A percentile compares a stretch with the other conserved stretches of the same genome.
phyloP scores from a whole-genome alignment of 1,140 invertebrate species.

The Wiebesia pumilae region DNA sequence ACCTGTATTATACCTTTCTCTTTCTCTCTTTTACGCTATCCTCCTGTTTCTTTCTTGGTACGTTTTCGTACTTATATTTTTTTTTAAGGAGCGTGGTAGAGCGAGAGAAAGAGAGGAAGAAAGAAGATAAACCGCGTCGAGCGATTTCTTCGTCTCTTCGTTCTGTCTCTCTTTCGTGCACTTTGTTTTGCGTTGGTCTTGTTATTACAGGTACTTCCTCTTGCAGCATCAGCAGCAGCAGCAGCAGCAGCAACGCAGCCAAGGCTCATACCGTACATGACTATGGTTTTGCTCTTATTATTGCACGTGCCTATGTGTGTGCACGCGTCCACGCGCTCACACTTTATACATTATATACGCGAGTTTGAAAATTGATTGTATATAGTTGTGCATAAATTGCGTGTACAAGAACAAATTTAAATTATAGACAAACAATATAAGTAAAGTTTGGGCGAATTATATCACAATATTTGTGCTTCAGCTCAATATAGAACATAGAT shows the following conservation, averaged over 20 bases:
- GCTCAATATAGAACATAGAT: too few relatives aligned
- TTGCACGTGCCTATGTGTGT: neutral
- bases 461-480: slow-evolving; percentile 20
- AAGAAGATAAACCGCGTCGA: slow-evolving; percentile 31
- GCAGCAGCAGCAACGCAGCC: neutral
- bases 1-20: slow-evolving; percentile 41
- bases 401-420: neutral
- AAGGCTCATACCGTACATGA: slow-evolving; percentile 15
- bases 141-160: slow-evolving; percentile 48
- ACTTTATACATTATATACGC: neutral
- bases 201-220: slow-evolving; percentile 53
- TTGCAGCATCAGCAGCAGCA: slow-evolving; percentile 15
- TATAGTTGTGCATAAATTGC: neutral
- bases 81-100: slow-evolving; percentile 47
- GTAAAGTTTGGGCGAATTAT: neutral
- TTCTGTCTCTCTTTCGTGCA: slow-evolving; percentile 31
- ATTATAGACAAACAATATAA: slow-evolving; percentile 16
- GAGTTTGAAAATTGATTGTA: neutral
- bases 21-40: slow-evolving; percentile 46
- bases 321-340: neutral
- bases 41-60: slow-evolving; percentile 49
- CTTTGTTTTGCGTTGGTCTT: slow-evolving; percentile 48
- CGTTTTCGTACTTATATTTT: slow-evolving; percentile 50
- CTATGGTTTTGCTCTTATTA: slow-evolving; percentile 31
- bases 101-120: neutral